These are phyloP conservation scores for Thrips palmi DNA, from an alignment of 1,140 invertebrate species.

Conservation along the genomic window DNA sequence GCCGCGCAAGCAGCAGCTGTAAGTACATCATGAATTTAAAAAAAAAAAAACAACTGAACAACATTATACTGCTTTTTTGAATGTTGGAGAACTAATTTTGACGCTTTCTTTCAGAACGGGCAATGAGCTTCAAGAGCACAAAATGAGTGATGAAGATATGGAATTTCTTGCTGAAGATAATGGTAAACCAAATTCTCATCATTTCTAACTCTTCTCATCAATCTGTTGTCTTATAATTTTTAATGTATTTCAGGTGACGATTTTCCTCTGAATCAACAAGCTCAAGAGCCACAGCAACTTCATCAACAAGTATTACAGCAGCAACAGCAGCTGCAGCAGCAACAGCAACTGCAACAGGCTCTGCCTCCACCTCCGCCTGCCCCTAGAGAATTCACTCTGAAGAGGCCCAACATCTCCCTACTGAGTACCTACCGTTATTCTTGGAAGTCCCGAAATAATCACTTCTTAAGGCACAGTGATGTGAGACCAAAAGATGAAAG, in stretches of 20 bases:
- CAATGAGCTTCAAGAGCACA: slow-evolving; percentile 41
- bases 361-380: no score
- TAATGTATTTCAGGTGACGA: no score
- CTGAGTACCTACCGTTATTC: slow-evolving; percentile 25
- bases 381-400: no score
- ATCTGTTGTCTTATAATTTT: no score
- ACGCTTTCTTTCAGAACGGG: slow-evolving; percentile 29
- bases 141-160: slow-evolving; percentile 42
- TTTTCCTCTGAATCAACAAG: no score
- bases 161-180: slow-evolving; percentile 38
- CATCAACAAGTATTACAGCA: no score
- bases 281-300: no score
- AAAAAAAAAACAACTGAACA: neutral
- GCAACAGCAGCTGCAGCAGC: no score
- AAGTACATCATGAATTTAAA: slow-evolving; percentile 20
- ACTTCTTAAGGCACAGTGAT: slow-evolving; percentile 75
- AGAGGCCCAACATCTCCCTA: slow-evolving; percentile 26
- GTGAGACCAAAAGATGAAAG: slow-evolving; percentile 73
- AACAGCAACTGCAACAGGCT: slow-evolving; percentile 1
- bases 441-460: slow-evolving; percentile 46
- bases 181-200: neutral
- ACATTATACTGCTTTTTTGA: neutral
- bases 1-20: slow-evolving; percentile 38
- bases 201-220: no score
- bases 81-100: no score